These are phyloP conservation scores for Smittia sp. DNA, from an alignment of 2,888 invertebrate species.

Conservation along the genomic window DNA sequence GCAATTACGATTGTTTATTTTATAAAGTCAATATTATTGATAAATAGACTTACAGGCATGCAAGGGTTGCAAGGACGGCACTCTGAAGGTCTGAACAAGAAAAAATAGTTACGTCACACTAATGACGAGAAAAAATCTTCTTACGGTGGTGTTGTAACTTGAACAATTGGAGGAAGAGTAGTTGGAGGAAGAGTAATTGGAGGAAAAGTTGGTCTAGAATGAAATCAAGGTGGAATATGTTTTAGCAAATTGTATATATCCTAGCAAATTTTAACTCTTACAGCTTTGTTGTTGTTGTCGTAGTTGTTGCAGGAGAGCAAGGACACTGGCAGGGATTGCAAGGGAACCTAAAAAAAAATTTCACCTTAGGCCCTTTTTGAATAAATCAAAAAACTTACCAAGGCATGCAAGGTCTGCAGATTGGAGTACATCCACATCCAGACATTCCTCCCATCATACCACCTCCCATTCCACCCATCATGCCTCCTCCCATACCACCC, in stretches of 20 bases:
- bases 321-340: conserved; percentile 21
- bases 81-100: too few relatives aligned
- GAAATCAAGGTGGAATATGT: too few relatives aligned
- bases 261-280: too few relatives aligned
- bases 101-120: too few relatives aligned
- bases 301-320: neutral
- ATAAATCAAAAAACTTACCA: conserved; percentile 10
- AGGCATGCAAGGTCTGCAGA: neutral
- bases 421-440: neutral
- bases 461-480: conserved; percentile 12
- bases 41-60: too few relatives aligned
- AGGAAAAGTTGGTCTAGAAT: too few relatives aligned
- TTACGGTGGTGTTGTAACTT: neutral
- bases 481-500: neutral
- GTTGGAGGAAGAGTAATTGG: neutral
- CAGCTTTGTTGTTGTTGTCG: too few relatives aligned
- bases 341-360: neutral
- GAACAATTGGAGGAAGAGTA: neutral
- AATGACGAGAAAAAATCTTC: too few relatives aligned
- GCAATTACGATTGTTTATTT: too few relatives aligned
- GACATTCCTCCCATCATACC: neutral
- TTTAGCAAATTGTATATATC: too few relatives aligned
- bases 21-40: too few relatives aligned
- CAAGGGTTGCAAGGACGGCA: conserved; percentile 4
- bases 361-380: too few relatives aligned